Base-by-base conservation (phyloP, 2,888 invertebrate species). In the Platycnemis pennipes region DNA sequence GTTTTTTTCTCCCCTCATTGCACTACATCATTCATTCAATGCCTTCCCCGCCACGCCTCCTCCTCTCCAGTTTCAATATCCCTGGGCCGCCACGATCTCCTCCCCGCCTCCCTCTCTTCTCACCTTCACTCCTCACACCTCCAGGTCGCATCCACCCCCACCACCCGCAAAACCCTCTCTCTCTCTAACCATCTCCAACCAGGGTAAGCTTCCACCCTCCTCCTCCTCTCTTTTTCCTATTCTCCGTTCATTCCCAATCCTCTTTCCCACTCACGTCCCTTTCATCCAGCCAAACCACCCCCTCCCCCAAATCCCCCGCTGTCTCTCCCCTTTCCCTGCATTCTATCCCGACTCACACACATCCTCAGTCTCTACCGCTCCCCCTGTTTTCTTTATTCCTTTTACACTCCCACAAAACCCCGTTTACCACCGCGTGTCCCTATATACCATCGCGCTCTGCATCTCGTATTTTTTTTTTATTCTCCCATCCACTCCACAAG, bases 21-120 rank as follows among this genome's bases (percentile, higher is more conserved):
- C 31, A 77, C 77, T 77, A 77, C 77, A 77, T 77, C 31, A 77
- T 77, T 77, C 77, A 77, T 77, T 77, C 77, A 77, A 37, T 77
- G 77, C 77, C 77, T 37, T 37, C 77, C 77, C 37, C 77, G 31
- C 31, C 31, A 31, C 77, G 31, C 63, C 63, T 63, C 63, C 63
- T n/a, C 77, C 77, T 77, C 77, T 31, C 77, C 77, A 13, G 77
- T 77, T 77, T 77, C 77, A 77, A 77, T 77, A 77, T 77, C 37
- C 49, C 31, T 37, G 77, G 31, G 31, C 37, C 31, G 13, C 77
- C 77, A 11, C 63, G 37, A 5, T 37, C 22, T 13, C 77, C 31
- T 37, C 2, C 5, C 26, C 26, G 26, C 63, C 63, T 3, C 31
- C 37, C 77, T 31, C 77, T 37, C 77, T 3, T 69, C 69, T 31